Conservation (phyloP, 2,888 invertebrate genomes). For the Pyrrhia umbra region DNA sequence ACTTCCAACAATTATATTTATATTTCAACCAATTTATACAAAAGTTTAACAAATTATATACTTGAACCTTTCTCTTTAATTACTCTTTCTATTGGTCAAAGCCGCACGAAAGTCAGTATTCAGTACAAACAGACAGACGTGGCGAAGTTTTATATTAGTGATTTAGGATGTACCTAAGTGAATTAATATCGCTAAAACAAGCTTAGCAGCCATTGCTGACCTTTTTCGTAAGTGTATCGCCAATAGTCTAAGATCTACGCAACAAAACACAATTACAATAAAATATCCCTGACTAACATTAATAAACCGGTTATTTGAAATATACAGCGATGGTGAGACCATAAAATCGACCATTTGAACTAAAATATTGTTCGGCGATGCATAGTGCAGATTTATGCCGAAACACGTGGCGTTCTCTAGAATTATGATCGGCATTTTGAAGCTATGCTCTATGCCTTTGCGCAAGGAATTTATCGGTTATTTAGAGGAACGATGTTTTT, state of each 20-base stretch:
- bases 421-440: slow-evolving; percentile 80
- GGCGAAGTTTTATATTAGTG: too few species aligned
- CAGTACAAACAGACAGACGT: too few species aligned
- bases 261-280: slow-evolving; percentile 12
- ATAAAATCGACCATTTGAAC: slow-evolving; percentile 77
- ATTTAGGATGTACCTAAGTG: too few species aligned
- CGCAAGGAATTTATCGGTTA: slow-evolving; percentile 42
- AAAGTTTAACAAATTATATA: too few species aligned
- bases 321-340: slow-evolving; percentile 73
- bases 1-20: too few species aligned
- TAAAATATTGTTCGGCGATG: slow-evolving; percentile 79
- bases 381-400: slow-evolving; percentile 81
- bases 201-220: too few species aligned
- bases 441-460: slow-evolving; percentile 64
- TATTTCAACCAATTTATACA: too few species aligned
- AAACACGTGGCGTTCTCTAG: slow-evolving; percentile 75
- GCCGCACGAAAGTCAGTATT: too few species aligned
- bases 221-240: neutral
- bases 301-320: slow-evolving; percentile 66
- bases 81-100: too few species aligned
- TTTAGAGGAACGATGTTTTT: slow-evolving; percentile 20
- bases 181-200: too few species aligned
- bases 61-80: too few species aligned
- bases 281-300: slow-evolving; percentile 25
- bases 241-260: neutral